A percentile compares a stretch with the other conserved stretches of the same genome.
phyloP scores from a whole-genome alignment of 1,140 invertebrate species.

The Drosophila littoralis region DNA sequence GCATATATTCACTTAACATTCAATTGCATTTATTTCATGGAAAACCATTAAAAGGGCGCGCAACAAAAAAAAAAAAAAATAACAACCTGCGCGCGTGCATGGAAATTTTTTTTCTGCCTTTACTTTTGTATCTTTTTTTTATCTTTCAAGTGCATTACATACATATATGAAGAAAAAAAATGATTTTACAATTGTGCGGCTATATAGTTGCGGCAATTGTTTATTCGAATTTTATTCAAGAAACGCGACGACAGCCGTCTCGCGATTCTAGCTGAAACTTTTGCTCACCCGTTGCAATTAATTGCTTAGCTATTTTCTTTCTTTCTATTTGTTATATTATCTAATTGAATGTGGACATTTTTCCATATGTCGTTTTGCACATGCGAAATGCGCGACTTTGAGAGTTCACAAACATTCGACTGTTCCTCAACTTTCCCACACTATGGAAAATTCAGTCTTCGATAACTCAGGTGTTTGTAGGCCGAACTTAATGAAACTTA shows the following conservation, averaged over 20 bases:
- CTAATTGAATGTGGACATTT: slow-evolving; percentile 56
- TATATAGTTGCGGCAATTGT: slow-evolving; percentile 25
- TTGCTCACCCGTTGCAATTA: slow-evolving; percentile 67
- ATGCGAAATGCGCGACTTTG: slow-evolving; percentile 1
- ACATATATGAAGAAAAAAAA: slow-evolving; percentile 41
- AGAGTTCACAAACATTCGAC: not conserved
- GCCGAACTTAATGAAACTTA: too few species aligned
- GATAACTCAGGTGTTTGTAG: too few species aligned
- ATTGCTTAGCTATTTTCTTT: slow-evolving; percentile 52
- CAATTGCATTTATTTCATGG: slow-evolving; percentile 32
- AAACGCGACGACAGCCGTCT: slow-evolving; percentile 52
- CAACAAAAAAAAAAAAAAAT: slow-evolving; percentile 31
- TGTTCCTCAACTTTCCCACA: too few species aligned
- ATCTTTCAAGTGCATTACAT: slow-evolving; percentile 38
- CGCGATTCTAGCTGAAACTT: slow-evolving; percentile 48
- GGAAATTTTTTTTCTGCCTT: slow-evolving; percentile 29
- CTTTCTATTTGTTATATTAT: slow-evolving; percentile 65
- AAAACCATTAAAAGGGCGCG: slow-evolving; percentile 16
- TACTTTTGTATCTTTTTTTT: slow-evolving; percentile 22
- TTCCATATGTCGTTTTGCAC: slow-evolving; percentile 19
- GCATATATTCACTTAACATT: not conserved
- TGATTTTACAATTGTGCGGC: slow-evolving; percentile 47
- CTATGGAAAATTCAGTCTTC: too few species aligned
- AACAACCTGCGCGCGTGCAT: slow-evolving; percentile 30
- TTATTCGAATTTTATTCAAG: slow-evolving; percentile 67